Conservation (phyloP, 2,888 invertebrate species). For the Heliconius erato region DNA sequence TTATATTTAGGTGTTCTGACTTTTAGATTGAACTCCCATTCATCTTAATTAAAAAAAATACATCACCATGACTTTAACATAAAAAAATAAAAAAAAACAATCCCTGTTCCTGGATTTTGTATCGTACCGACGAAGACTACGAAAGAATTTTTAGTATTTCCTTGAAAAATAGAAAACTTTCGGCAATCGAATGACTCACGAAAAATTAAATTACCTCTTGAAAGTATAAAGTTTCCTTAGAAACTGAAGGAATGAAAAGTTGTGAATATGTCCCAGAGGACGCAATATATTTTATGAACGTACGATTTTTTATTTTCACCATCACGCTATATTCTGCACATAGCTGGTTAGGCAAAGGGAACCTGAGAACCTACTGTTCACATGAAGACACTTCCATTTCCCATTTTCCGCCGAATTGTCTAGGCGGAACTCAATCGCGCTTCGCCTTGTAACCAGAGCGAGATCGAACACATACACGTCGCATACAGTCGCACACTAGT, state of each 20-base stretch:
- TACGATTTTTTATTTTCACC: neutral
- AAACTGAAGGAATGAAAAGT: conserved; percentile 1
- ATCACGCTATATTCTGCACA: neutral
- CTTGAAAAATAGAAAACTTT: neutral
- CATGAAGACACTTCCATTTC: too few relatives aligned
- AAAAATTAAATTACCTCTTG: conserved; percentile 14
- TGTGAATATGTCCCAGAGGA: neutral
- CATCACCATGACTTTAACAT: neutral
- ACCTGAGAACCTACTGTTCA: neutral
- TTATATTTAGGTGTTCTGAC: too few relatives aligned
- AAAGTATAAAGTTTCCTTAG: conserved; percentile 1
- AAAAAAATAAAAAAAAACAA: neutral
- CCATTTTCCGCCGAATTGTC: too few relatives aligned
- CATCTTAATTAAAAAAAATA: neutral
- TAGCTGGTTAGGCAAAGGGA: neutral
- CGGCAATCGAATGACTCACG: conserved; percentile 2
- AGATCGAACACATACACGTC: too few relatives aligned
- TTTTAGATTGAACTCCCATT: neutral
- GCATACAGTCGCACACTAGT: too few relatives aligned
- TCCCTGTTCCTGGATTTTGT: neutral
- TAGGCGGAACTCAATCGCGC: too few relatives aligned
- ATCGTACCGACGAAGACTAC: neutral
- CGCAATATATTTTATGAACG: neutral
- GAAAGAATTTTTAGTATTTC: neutral
- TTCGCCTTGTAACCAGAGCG: too few relatives aligned